phyloP scores from a whole-genome alignment of 2,888 invertebrate genomes.

The Adelphocoris suturalis region DNA sequence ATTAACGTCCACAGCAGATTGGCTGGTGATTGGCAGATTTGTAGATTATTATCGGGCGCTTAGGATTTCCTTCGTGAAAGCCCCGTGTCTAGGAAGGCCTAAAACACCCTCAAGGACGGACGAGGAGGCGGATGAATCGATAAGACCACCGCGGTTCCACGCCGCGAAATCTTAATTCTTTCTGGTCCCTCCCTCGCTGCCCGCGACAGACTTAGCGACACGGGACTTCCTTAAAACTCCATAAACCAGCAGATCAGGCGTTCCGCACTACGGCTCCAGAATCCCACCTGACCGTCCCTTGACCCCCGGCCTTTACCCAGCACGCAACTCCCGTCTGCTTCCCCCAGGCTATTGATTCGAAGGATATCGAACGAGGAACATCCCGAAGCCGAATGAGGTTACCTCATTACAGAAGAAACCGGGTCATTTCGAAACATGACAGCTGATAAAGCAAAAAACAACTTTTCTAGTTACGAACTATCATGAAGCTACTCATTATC shows the following conservation, averaged over 20 bases:
- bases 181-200: background rate
- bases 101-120: constrained; percentile 4
- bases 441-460: background rate
- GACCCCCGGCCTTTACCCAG: constrained; percentile 5
- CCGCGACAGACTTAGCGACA: background rate
- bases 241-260: background rate
- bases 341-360: constrained; percentile 23
- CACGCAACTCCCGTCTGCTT: constrained; percentile 32
- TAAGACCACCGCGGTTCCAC: constrained; percentile 22
- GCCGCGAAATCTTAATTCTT: constrained; percentile 35
- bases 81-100: constrained; percentile 7
- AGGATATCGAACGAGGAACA: background rate
- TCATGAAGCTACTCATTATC: no score
- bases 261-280: background rate
- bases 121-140: constrained; percentile 12
- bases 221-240: background rate
- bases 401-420: background rate
- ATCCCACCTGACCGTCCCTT: background rate
- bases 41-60: background rate
- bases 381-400: background rate
- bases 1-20: no score
- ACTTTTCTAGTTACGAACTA: background rate
- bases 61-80: background rate
- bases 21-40: background rate
- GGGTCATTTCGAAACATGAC: background rate